A percentile compares a stretch with the other conserved stretches of the same genome.
These are phyloP conservation scores for Cyprinodon variegatus DNA, from an alignment of 2,113 vertebrate species.

Conservation along the genomic window DNA sequence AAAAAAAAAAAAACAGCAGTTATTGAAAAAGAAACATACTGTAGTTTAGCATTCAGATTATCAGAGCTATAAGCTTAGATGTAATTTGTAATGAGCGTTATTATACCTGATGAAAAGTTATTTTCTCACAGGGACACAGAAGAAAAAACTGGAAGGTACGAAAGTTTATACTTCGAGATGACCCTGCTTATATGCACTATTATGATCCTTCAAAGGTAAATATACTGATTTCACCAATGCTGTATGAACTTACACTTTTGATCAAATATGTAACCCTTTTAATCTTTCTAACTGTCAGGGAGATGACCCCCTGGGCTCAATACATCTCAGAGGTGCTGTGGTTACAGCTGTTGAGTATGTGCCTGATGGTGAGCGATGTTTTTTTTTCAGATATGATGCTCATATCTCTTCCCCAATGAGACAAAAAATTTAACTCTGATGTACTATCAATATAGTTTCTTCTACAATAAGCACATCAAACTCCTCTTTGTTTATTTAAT, in stretches of 20 bases:
- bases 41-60: not conserved
- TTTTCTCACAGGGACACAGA: conserved; percentile 85
- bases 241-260: not conserved
- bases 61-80: not conserved
- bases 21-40: conserved; percentile 9
- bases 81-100: not conserved
- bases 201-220: conserved; percentile 91
- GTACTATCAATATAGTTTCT: conserved; percentile 11
- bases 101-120: not conserved
- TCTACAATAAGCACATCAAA: not conserved
- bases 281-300: conserved; percentile 63
- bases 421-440: not conserved
- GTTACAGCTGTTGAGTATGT: conserved; percentile 90
- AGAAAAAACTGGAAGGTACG: conserved; percentile 99
- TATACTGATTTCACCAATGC: not conserved
- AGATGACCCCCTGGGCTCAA: conserved; percentile 88
- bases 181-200: conserved; percentile 96
- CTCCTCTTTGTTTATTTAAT: not conserved
- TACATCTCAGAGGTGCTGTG: conserved; percentile 90
- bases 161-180: conserved; percentile 93
- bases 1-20: not conserved
- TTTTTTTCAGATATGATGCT: not conserved
- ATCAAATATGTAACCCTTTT: not conserved
- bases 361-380: conserved; percentile 85
- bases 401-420: not conserved